Evolutionary conservation across 2,797 vertebrate species (phyloP), one percentile per base, ranked within the genome.

Genomic region (Poecilia gillii): DNA sequence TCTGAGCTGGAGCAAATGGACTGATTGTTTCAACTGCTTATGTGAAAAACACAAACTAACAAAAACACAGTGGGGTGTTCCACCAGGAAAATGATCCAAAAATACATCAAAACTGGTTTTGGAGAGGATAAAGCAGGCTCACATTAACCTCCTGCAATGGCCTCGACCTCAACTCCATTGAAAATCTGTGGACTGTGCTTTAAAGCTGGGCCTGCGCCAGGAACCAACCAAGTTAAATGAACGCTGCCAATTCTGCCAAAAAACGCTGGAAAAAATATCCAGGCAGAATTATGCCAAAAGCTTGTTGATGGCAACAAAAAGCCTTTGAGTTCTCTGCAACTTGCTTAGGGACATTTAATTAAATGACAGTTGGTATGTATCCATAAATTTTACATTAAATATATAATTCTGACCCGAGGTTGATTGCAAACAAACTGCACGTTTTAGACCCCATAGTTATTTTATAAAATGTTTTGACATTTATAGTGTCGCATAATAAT

Each of bases 101-200:
- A 71, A 71, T 25, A 45, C 23, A 43, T 71, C 25, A 14, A 71
- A 46, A 45, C 11, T 70, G 25, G 39, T n/a, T 70, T 70, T 70
- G 39, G 66, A 45, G 41, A 7, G 68, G 68, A 45, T 71, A 45
- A 71, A 71, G 68, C 68, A 71, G 68, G 25, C 68, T 71, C 41
- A 71, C 68, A 70, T 43, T 14, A 45, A 70, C 25, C 41, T 66
- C 36, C 62, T 68, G 33, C 7, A 41, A 68, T 41, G 36, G 64
- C 64, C 7, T 39, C 36, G 8, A 68, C 36, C 64, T 41, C 36
- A 41, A 41, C 64, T 3, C 41, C 68, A 71, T 71, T 71, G 41
- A 45, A 45, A 71, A 45, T 71, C 14, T 71, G 68, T 71, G 68
- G 68, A 45, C 41, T 71, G 68, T 71, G 41, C 39, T 70, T 70